Evolutionary conservation across 2,113 vertebrate species (phyloP).

Genomic region (Jaculus jaculus): DNA sequence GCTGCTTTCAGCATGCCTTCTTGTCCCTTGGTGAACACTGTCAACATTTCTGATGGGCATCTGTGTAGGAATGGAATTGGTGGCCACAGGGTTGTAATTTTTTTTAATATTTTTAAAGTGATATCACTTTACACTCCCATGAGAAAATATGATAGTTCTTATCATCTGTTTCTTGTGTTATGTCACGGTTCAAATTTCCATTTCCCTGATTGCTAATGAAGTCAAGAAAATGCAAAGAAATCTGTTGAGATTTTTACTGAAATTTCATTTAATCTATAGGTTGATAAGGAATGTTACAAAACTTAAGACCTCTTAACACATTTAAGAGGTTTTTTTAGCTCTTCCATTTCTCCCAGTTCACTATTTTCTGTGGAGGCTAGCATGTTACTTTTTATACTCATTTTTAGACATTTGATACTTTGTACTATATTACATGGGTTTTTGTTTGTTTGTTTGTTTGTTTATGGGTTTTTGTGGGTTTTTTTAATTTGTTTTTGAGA

Average conservation of each 20-base stretch:
- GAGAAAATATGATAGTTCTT: background rate
- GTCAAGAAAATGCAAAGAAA: background rate
- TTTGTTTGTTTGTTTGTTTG: background rate
- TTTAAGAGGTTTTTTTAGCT: background rate
- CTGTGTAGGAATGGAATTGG: background rate
- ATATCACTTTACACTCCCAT: background rate
- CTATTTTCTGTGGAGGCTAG: background rate
- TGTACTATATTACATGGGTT: background rate
- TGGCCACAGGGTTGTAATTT: background rate
- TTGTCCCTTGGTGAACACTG: background rate
- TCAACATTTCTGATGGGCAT: background rate
- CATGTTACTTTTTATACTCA: conserved; percentile 8
- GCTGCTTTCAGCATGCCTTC: background rate
- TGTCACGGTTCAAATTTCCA: conserved; percentile 11
- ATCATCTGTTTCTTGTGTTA: background rate
- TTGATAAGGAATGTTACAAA: background rate
- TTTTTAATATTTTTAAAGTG: conserved; percentile 6
- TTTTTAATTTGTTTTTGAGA: background rate
- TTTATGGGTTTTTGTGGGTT: background rate
- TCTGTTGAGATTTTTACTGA: conserved; percentile 9
- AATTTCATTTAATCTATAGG: background rate
- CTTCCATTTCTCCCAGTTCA: background rate
- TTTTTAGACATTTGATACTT: conserved; percentile 18
- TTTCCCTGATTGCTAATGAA: conserved; percentile 42
- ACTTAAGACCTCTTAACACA: background rate